phyloP scores from a whole-genome alignment of 2,797 vertebrate genomes.

The Amblyopsis hoosieri region DNA sequence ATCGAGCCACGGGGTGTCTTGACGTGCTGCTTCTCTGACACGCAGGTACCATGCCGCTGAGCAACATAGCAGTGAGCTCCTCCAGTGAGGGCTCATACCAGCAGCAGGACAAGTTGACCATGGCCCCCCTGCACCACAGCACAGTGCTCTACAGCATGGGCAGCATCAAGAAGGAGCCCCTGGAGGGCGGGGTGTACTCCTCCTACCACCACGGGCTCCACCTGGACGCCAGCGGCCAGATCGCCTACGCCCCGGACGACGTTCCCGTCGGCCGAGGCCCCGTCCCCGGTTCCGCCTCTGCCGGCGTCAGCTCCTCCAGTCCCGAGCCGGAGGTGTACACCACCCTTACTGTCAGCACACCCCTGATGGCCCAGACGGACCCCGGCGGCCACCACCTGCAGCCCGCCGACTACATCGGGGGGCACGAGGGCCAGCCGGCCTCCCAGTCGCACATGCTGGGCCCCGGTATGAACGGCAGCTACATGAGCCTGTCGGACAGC shows the following conservation, averaged over 20 bases:
- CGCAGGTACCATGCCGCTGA: slow-evolving; percentile 84
- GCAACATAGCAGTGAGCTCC: slow-evolving; percentile 78
- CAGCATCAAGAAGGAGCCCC: slow-evolving; percentile 94
- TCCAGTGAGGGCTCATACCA: slow-evolving; percentile 82
- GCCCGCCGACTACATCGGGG: slow-evolving; percentile 82
- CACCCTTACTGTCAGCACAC: slow-evolving; percentile 84
- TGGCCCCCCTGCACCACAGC: slow-evolving; percentile 86
- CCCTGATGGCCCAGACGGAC: slow-evolving; percentile 86
- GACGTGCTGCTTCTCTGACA: slow-evolving; percentile 33
- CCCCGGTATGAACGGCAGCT: slow-evolving; percentile 82
- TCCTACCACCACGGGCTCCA: slow-evolving; percentile 86
- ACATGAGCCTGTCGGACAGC: slow-evolving; percentile 83
- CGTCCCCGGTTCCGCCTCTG: slow-evolving; percentile 52
- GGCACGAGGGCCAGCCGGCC: slow-evolving; percentile 72
- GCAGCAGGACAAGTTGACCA: slow-evolving; percentile 88
- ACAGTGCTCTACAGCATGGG: slow-evolving; percentile 90
- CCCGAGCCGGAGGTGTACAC: slow-evolving; percentile 90
- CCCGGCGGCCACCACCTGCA: slow-evolving; percentile 78
- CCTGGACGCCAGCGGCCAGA: slow-evolving; percentile 84
- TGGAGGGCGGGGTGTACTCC: slow-evolving; percentile 87
- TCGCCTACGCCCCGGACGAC: slow-evolving; percentile 84
- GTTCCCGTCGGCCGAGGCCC: slow-evolving; percentile 78
- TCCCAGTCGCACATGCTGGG: slow-evolving; percentile 82
- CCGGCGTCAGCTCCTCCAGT: slow-evolving; percentile 81
- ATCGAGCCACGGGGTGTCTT: slow-evolving; percentile 16